These are phyloP conservation scores for Pithys albifrons DNA, from an alignment of 2,113 vertebrate genomes.

Conservation along the genomic window DNA sequence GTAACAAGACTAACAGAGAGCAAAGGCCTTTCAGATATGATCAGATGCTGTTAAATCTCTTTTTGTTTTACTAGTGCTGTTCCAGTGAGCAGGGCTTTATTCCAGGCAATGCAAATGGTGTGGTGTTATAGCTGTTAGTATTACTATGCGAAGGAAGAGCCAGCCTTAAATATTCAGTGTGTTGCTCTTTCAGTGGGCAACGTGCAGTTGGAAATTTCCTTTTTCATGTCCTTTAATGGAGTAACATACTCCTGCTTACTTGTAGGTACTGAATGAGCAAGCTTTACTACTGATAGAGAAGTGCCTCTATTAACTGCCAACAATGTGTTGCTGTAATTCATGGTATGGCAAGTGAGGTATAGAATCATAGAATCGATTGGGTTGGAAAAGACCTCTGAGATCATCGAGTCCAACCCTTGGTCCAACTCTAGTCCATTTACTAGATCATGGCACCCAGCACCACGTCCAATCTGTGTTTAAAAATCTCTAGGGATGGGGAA, in stretches of 20 bases:
- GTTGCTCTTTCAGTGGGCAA: neutral
- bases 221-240: neutral
- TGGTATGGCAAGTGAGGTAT: neutral
- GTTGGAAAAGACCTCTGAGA: too few species aligned
- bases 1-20: neutral
- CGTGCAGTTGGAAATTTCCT: neutral
- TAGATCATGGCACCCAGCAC: too few species aligned
- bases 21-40: neutral
- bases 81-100: neutral
- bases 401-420: too few species aligned
- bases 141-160: neutral
- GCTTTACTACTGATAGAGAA: neutral
- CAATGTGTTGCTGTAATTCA: neutral
- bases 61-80: neutral
- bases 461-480: too few species aligned
- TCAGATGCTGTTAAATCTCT: neutral
- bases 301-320: neutral
- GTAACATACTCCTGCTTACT: neutral
- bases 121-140: neutral
- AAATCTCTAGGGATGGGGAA: too few species aligned
- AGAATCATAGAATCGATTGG: too few species aligned
- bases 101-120: neutral
- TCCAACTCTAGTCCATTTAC: too few species aligned
- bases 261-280: neutral
- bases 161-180: neutral